Evolutionary conservation across 2,113 vertebrate species (phyloP).

Genomic region (Puma concolor): DNA sequence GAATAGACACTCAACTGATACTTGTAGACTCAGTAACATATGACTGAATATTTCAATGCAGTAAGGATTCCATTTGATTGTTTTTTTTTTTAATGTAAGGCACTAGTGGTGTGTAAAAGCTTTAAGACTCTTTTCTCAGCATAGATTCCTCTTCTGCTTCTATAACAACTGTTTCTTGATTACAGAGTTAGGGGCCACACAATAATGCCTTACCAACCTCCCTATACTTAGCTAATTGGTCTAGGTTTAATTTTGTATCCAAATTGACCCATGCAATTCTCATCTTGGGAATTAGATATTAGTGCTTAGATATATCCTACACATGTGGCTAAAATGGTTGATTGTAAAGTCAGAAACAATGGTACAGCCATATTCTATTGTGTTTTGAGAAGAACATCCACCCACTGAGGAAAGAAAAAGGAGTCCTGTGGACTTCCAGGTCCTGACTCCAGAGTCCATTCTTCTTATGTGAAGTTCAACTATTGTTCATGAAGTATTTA

Average conservation of each 20-base stretch:
- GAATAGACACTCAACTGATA: background rate
- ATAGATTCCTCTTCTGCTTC: background rate
- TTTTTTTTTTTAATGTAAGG: background rate
- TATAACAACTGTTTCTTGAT: background rate
- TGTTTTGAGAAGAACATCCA: background rate
- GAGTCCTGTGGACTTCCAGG: background rate
- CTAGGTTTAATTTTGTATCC: background rate
- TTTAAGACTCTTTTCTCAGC: background rate
- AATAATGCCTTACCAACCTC: background rate
- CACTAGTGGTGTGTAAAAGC: background rate
- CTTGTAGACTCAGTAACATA: background rate
- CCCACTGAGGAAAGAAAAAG: background rate
- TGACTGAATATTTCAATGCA: background rate
- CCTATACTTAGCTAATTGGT: background rate
- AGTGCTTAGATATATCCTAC: background rate
- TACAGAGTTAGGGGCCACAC: fast-evolving
- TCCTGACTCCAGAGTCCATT: background rate
- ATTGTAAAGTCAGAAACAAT: background rate
- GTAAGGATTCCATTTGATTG: background rate
- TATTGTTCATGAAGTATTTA: background rate
- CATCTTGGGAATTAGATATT: background rate
- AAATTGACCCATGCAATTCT: background rate
- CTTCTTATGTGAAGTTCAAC: background rate
- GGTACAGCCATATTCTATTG: background rate
- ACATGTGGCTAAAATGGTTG: background rate